These are phyloP conservation scores for Otolemur garnettii DNA, from an alignment of 2,113 vertebrate genomes.

Conservation along the genomic window DNA sequence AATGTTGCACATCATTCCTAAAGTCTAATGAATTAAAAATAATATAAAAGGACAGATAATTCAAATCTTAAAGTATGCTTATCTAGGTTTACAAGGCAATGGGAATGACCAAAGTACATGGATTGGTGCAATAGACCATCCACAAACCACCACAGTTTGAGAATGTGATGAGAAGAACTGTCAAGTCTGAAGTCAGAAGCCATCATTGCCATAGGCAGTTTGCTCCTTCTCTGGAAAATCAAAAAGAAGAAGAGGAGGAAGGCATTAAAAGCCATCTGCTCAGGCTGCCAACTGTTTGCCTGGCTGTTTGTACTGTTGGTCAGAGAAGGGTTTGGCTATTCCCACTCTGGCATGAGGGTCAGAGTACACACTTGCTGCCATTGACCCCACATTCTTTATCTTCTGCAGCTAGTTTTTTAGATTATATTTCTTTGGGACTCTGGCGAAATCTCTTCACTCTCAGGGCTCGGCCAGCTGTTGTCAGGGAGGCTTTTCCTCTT, in stretches of 20 bases:
- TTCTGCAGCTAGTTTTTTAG: conserved; percentile 9
- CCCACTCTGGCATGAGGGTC: not conserved
- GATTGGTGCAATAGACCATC: not conserved
- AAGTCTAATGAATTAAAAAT: not conserved
- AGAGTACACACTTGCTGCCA: not conserved
- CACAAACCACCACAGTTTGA: not conserved
- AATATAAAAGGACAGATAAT: not conserved
- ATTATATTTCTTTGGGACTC: not conserved
- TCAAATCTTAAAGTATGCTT: not conserved
- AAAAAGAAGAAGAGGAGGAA: not conserved
- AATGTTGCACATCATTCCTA: not conserved
- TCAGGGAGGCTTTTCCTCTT: not conserved
- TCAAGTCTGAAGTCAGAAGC: not conserved
- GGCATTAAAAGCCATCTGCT: not conserved
- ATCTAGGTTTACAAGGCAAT: not conserved
- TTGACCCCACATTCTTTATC: not conserved
- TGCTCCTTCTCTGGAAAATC: not conserved
- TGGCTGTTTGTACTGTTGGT: not conserved
- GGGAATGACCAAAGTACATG: not conserved
- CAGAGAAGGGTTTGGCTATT: conserved; percentile 33
- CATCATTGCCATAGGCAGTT: not conserved
- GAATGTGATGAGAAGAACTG: not conserved
- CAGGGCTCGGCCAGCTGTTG: not conserved
- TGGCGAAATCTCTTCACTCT: not conserved
- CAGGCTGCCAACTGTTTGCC: not conserved